phyloP scores from a whole-genome alignment of 2,888 invertebrate genomes.

The Melinaea marsaeus region DNA sequence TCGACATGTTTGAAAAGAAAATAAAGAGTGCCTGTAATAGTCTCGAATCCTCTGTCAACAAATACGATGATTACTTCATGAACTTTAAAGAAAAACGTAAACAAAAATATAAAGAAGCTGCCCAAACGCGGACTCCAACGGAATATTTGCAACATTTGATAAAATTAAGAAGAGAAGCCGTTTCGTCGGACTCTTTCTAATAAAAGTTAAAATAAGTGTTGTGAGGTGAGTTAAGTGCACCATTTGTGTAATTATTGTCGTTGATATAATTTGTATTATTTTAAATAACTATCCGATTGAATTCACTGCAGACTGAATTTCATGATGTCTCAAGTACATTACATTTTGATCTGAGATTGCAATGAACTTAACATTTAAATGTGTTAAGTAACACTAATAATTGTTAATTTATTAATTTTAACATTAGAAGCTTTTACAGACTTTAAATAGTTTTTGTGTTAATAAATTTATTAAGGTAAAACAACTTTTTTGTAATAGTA shows the following conservation, averaged over 20 bases:
- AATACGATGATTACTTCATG: constrained; percentile 54
- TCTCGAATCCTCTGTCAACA: constrained; percentile 51
- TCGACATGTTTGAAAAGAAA: constrained; percentile 49
- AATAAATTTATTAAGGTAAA: no score
- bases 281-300: no score
- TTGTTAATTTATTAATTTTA: constrained; percentile 13
- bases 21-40: constrained; percentile 55
- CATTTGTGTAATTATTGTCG: no score
- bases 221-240: no score
- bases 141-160: constrained; percentile 79
- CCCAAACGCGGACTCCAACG: constrained; percentile 62
- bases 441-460: constrained; percentile 20
- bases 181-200: constrained; percentile 50
- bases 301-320: no score
- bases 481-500: no score
- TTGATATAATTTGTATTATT: no score
- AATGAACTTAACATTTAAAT: no score
- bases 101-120: constrained; percentile 18
- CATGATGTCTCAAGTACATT: no score
- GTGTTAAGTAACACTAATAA: not conserved
- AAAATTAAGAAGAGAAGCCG: constrained; percentile 73
- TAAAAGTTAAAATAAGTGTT: not conserved
- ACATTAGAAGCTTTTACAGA: constrained; percentile 7
- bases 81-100: constrained; percentile 37
- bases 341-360: no score